Base-by-base conservation (phyloP, 2,113 vertebrate genomes). In the Cariama cristata region DNA sequence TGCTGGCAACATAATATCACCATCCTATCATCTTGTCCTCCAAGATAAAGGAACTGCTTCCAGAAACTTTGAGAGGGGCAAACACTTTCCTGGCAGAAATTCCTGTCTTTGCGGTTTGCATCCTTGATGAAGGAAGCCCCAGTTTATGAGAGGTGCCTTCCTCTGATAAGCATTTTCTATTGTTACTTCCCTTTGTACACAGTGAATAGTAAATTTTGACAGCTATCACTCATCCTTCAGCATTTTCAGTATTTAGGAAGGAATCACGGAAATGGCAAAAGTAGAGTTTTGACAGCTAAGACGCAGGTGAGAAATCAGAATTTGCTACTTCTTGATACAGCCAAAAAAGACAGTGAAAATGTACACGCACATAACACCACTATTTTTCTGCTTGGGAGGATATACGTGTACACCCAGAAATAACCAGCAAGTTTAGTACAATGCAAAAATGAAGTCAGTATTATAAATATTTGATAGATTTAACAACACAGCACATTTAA, bases 141-240 rank as follows among this genome's bases (percentile, higher is more conserved):
- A 42, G 4, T 49, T 90, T 90, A 77, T 49, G 15, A 87, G 52
- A 49, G 24, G 8, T 76, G 32, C 40, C 19, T 68, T 79, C 40
- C 33, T 58, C 84, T 8, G 14, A 50, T 77, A 71, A 71, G 32
- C 73, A 58, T 84, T 75, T 85, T 40, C 63, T 59, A 11, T 60
- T 42, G 2, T 42, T 75, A 63, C 28, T 50, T 75, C 66, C 11
- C 10, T 74, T 84, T 3, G 0, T 76, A 50, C 22, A 49, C 49
- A 30, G 42, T 12, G 69, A 75, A 66, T 28, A 60, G 55, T 67
- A n/a, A 79, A 81, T 79, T 91, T n/a, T 96, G 97, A 84, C 93
- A 97, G 95, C 87, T 96, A 95, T 32, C 97, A 89, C 45, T 97
- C 76, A 72, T 47, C 44, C 49, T 76, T 79, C 63, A 80, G 68